A percentile compares a stretch with the other conserved stretches of the same genome.
Evolutionary conservation across 2,888 invertebrate species (phyloP).

Genomic region (Laothoe populi): DNA sequence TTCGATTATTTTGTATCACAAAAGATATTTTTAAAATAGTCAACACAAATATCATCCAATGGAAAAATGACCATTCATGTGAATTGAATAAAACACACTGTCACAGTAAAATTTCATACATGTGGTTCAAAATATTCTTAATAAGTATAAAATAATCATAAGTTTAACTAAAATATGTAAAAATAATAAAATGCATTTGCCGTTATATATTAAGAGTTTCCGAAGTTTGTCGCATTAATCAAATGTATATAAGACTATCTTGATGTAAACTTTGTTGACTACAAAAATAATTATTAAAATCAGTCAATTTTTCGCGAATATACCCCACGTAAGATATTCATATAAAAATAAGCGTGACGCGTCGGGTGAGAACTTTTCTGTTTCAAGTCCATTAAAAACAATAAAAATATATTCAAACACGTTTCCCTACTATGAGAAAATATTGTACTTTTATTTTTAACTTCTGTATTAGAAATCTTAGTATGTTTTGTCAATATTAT

Average conservation of each 20-base stretch:
- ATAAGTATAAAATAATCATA: not conserved
- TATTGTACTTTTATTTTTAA: not conserved
- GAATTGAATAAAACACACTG: not conserved
- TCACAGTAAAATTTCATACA: not conserved
- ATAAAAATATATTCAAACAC: not conserved
- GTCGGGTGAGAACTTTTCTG: no score
- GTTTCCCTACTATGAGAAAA: not conserved
- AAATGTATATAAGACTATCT: no score
- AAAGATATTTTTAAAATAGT: not conserved
- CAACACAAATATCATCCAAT: not conserved
- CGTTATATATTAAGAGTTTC: no score
- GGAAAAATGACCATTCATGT: not conserved
- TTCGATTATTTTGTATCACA: no score
- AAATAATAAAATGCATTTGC: no score
- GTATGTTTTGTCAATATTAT: not conserved
- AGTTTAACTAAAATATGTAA: not conserved
- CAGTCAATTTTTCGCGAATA: no score
- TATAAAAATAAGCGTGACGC: no score
- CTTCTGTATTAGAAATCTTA: not conserved
- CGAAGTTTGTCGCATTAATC: no score
- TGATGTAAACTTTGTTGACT: no score
- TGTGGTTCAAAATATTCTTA: not conserved
- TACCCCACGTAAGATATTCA: no score
- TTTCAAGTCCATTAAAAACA: no score
- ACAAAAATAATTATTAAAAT: no score